Base-by-base conservation (phyloP, 1,140 invertebrate species). In the Musca vetustissima region DNA sequence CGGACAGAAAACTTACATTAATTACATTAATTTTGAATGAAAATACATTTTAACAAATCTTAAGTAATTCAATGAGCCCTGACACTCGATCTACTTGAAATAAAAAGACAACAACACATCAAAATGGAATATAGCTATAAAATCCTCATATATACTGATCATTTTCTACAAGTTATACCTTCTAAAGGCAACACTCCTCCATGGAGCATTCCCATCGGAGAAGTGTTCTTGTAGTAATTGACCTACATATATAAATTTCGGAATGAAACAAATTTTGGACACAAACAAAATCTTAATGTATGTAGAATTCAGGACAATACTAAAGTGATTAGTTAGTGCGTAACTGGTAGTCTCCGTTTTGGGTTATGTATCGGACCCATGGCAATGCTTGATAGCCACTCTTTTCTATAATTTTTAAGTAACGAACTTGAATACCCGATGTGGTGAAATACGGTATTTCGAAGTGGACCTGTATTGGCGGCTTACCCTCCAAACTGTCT, bases 361-460 rank as follows among this genome's bases (percentile, higher is more conserved):
- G 97, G 19, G 98, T 99, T 59, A 99, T 99, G 78, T 99, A 99
- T 24, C 97, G 86, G 7, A 99, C 98, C 98, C 98, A 99, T 0
- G 98, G 98, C 61, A 99, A 79, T 0, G 98, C 98, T 84, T 99
- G 98, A 81, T 99, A 99, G 0, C 98, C 98, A 84, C 96, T 98
- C 84, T 99, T 99, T 78, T 99, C 98, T 78, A 99, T 99, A 78
- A 99, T 99, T 85, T 99, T 99, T 71, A 99, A 86, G 83, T 99
- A 99, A 47, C 97, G 88, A 4, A 98, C 93, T 85, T 99, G 98
- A 76, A 99, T 98, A 4, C 98, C 98, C 21, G 97, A 99, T 53
- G 98, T 99, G 0, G 98, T 99, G 75, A 99, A 99, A 78, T 99
- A 99, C 0, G 98, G 98, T 76, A 99, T 99, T 86, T 99, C 98